Evolutionary conservation across 1,140 invertebrate genomes (phyloP).

Genomic region (Helicoverpa armigera): DNA sequence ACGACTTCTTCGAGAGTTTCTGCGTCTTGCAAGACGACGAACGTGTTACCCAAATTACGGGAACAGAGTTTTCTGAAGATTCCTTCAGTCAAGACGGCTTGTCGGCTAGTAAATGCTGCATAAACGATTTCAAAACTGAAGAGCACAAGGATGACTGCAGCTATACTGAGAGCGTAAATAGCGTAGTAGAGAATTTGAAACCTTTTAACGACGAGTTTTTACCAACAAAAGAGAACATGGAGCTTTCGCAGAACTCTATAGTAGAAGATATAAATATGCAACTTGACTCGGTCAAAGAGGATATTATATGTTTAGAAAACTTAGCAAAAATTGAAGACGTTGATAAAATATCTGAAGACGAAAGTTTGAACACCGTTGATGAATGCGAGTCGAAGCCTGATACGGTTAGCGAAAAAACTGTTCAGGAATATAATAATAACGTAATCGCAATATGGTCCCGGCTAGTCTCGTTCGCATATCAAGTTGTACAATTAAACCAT

Average conservation of each 20-base stretch:
- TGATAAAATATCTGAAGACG: constrained; percentile 52
- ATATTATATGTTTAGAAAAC: constrained; percentile 67
- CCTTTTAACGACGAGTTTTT: constrained; percentile 10
- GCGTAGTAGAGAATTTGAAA: constrained; percentile 60
- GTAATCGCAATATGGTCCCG: constrained; percentile 69
- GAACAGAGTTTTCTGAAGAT: constrained; percentile 51
- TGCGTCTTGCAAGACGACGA: constrained; percentile 66
- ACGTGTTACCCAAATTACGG: constrained; percentile 47
- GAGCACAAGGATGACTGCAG: constrained; percentile 55
- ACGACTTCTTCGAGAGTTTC: constrained; percentile 73
- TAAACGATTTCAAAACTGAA: constrained; percentile 59
- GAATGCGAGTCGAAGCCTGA: constrained; percentile 8
- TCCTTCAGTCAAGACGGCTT: constrained; percentile 58
- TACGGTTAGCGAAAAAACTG: not conserved
- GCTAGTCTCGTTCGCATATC: constrained; percentile 76
- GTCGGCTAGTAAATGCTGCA: constrained; percentile 54
- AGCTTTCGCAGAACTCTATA: constrained; percentile 59
- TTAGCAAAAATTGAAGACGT: constrained; percentile 59
- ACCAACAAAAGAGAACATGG: constrained; percentile 53
- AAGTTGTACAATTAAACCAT: constrained; percentile 71
- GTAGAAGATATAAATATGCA: constrained; percentile 69
- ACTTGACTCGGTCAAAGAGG: constrained; percentile 67
- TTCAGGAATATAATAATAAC: constrained; percentile 58
- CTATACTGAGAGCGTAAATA: constrained; percentile 57
- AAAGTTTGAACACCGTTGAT: constrained; percentile 50